These are phyloP conservation scores for Spodoptera littoralis DNA, from an alignment of 2,888 invertebrate genomes.

Conservation along the genomic window DNA sequence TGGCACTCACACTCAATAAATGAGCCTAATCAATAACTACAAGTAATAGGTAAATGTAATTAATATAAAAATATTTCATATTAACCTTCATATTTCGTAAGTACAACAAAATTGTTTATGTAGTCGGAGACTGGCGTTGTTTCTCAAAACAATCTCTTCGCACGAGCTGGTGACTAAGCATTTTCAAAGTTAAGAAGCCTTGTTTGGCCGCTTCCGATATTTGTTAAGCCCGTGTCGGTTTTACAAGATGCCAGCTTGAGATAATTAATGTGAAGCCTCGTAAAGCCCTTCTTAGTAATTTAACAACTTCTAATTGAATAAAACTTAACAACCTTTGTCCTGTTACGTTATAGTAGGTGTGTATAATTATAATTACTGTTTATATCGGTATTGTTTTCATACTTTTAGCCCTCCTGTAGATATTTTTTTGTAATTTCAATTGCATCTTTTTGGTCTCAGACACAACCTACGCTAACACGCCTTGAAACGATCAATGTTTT, in stretches of 20 bases:
- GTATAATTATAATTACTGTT: conserved; percentile 19
- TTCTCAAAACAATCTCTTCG: conserved; percentile 77
- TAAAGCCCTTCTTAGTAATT: conserved; percentile 67
- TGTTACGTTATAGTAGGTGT: conserved; percentile 26
- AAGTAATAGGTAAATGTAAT: conserved; percentile 2
- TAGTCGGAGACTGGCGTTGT: conserved; percentile 63
- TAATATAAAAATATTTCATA: neutral
- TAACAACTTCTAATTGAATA: conserved; percentile 77
- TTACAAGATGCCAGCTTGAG: conserved; percentile 78
- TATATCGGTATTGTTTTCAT: conserved; percentile 3
- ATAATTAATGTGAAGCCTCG: conserved; percentile 83
- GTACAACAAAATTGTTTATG: conserved; percentile 46
- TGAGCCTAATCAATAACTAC: neutral
- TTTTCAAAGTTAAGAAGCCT: conserved; percentile 79
- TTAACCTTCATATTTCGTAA: conserved; percentile 27
- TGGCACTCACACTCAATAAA: no score
- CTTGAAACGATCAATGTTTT: no score
- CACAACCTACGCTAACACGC: no score
- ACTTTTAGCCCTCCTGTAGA: no score
- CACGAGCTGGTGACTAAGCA: conserved; percentile 77
- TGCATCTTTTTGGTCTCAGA: no score
- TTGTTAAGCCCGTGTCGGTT: conserved; percentile 83
- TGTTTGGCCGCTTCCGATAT: conserved; percentile 81
- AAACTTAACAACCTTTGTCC: conserved; percentile 57
- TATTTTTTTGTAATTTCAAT: no score